Evolutionary conservation across 1,140 invertebrate genomes (phyloP).

Genomic region (Fopius arisanus): DNA sequence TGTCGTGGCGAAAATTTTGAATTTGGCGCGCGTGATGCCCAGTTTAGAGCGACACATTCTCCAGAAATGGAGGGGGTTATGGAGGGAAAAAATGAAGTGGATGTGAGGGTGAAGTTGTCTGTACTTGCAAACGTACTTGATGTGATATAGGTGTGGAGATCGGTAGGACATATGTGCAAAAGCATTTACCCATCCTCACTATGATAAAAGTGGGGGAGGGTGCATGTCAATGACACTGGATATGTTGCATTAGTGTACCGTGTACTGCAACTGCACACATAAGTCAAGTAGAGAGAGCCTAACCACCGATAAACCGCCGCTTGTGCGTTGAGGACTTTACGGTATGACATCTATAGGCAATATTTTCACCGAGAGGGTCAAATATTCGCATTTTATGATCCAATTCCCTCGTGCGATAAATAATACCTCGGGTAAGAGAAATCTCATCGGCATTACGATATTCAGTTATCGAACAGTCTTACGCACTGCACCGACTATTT

Average conservation of each 20-base stretch:
- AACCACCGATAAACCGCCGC: conserved; percentile 6
- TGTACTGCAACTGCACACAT: conserved; percentile 55
- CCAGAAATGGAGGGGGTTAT: too few species aligned
- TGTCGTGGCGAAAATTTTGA: too few species aligned
- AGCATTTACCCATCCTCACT: conserved; percentile 1
- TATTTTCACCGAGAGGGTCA: background rate
- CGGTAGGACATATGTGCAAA: too few species aligned
- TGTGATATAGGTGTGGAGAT: too few species aligned
- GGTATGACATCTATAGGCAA: background rate
- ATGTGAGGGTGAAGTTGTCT: too few species aligned
- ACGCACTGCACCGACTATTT: too few species aligned
- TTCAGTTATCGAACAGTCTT: too few species aligned
- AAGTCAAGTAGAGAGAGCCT: conserved; percentile 42
- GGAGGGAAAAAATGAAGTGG: too few species aligned
- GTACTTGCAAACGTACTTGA: too few species aligned
- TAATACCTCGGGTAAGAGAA: background rate
- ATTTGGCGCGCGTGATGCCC: background rate
- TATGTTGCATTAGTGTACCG: background rate
- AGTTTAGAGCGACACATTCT: background rate
- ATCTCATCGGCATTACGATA: too few species aligned
- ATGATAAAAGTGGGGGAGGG: background rate
- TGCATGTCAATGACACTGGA: conserved; percentile 61
- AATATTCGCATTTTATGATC: background rate
- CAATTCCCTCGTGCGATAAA: background rate
- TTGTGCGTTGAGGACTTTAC: conserved; percentile 29